Evolutionary conservation across 1,140 invertebrate species (phyloP).

Genomic region (Ceratoteleas bidentatus): DNA sequence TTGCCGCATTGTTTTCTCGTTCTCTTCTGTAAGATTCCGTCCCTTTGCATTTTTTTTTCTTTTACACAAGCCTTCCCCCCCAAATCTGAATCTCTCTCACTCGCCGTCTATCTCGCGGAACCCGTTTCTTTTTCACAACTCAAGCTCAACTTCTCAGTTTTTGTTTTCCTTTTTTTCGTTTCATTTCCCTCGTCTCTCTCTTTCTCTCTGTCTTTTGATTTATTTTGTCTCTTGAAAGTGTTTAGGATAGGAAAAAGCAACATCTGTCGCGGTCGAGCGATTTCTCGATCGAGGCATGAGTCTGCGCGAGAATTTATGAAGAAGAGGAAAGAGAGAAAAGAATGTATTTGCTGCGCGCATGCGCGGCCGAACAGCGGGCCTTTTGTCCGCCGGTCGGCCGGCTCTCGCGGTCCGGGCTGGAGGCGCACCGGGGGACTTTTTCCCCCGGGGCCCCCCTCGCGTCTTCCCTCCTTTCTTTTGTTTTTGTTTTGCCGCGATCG

Average conservation of each 20-base stretch:
- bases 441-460: conserved; percentile 10
- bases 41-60: conserved; percentile 6
- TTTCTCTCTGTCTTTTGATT: conserved; percentile 55
- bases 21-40: background rate
- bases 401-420: conserved; percentile 34
- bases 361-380: conserved; percentile 51
- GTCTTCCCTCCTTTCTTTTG: conserved; percentile 19
- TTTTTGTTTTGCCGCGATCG: conserved; percentile 8
- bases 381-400: conserved; percentile 62
- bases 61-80: background rate
- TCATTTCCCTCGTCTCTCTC: conserved; percentile 56
- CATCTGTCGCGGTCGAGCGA: conserved; percentile 74
- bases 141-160: too few relatives aligned
- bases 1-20: conserved; percentile 24
- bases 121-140: conserved; percentile 37
- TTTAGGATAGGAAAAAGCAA: conserved; percentile 71
- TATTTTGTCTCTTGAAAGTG: conserved; percentile 71
- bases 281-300: conserved; percentile 74
- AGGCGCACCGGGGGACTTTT: conserved; percentile 27
- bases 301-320: conserved; percentile 59
- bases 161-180: conserved; percentile 53
- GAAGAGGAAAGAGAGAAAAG: conserved; percentile 43
- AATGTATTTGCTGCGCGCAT: conserved; percentile 24
- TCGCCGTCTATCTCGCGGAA: background rate
- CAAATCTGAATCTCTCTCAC: conserved; percentile 15